Conservation (phyloP, 2,888 invertebrate genomes). For the Tromatobia lineatoria region DNA sequence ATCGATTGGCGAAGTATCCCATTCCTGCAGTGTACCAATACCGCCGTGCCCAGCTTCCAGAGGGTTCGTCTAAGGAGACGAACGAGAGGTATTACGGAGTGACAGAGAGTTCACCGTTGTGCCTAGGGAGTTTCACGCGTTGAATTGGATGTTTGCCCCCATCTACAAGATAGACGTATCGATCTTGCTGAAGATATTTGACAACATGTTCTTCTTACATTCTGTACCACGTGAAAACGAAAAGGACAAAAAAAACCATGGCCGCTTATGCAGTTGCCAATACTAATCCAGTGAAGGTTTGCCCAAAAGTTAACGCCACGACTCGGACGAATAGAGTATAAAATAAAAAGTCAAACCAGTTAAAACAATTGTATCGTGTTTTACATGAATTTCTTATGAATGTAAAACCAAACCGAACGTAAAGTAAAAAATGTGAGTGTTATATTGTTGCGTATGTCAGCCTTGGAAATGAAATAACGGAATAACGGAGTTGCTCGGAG, state of each 20-base stretch:
- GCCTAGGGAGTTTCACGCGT: conserved; percentile 31
- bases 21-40: neutral
- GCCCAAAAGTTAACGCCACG: neutral
- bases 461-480: neutral
- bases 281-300: too few relatives aligned
- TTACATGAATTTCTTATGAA: too few relatives aligned
- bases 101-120: conserved; percentile 15
- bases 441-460: neutral
- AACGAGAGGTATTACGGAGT: conserved; percentile 32
- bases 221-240: neutral
- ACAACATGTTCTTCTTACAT: neutral
- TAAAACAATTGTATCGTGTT: too few relatives aligned
- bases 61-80: conserved; percentile 11
- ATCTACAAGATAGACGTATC: conserved; percentile 14
- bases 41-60: neutral
- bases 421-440: neutral
- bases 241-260: neutral
- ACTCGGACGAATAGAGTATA: neutral
- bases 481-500: too few relatives aligned
- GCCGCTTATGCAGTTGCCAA: neutral
- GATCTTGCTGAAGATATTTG: conserved; percentile 12
- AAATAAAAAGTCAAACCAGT: too few relatives aligned
- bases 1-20: conserved; percentile 9
- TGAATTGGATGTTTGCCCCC: conserved; percentile 31
- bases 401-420: neutral